Percentiles rank a stretch among this genome's conserved stretches.
Evolutionary conservation across 2,888 invertebrate species (phyloP).

Genomic region (Orthosia gothica): DNA sequence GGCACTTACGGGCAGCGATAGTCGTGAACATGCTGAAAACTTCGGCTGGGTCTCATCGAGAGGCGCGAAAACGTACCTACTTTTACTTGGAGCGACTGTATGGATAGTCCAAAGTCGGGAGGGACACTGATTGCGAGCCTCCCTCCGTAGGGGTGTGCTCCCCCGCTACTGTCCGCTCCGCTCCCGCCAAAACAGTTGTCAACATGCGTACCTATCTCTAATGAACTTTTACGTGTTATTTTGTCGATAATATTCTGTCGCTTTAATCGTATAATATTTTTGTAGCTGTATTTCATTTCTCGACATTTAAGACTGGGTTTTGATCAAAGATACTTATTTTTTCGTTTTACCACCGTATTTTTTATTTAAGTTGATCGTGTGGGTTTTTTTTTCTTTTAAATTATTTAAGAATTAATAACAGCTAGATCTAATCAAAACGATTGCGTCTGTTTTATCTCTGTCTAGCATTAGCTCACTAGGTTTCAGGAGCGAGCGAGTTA

Average conservation of each 20-base stretch:
- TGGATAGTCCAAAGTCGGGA: slow-evolving; percentile 65
- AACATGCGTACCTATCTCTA: neutral
- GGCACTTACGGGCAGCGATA: slow-evolving; percentile 79
- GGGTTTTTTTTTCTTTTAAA: neutral
- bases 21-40: slow-evolving; percentile 76
- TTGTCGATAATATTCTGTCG: neutral
- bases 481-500: neutral
- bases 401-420: neutral
- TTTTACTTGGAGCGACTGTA: slow-evolving; percentile 55
- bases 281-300: neutral
- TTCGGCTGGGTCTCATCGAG: slow-evolving; percentile 69
- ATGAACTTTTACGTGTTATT: neutral
- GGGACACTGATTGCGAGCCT: slow-evolving; percentile 64
- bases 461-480: neutral
- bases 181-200: slow-evolving; percentile 31
- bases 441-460: neutral
- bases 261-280: neutral
- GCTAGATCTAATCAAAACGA: neutral
- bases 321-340: no score
- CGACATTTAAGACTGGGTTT: neutral
- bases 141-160: slow-evolving; percentile 44
- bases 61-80: slow-evolving; percentile 24
- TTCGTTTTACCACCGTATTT: no score
- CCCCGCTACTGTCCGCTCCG: slow-evolving; percentile 63
- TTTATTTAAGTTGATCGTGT: no score